Evolutionary conservation across 2,888 invertebrate species (phyloP).

Genomic region (Eupelmus urozonus): DNA sequence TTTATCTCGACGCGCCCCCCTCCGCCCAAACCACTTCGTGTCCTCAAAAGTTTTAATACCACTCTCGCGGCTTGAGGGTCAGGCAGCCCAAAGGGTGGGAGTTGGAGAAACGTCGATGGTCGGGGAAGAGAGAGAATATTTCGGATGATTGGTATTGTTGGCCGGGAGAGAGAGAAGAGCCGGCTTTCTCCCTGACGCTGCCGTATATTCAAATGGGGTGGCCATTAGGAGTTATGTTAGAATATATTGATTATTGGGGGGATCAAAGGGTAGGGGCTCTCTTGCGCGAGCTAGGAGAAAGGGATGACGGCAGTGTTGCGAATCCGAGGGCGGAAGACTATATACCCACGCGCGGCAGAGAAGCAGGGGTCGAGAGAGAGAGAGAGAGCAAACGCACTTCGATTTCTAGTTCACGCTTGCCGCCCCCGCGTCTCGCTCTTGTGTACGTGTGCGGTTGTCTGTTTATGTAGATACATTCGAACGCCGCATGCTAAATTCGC

Average conservation of each 20-base stretch:
- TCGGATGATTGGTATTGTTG: constrained; percentile 76
- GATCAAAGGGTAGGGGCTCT: constrained; percentile 75
- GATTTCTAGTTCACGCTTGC: constrained; percentile 39
- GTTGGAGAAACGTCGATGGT: constrained; percentile 61
- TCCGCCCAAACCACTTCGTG: constrained; percentile 62
- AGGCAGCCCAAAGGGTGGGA: constrained; percentile 58
- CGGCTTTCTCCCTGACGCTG: constrained; percentile 6
- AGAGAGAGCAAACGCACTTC: constrained; percentile 28
- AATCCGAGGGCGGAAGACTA: constrained; percentile 44
- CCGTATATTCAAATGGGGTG: constrained; percentile 75
- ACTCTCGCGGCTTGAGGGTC: constrained; percentile 69
- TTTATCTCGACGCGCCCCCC: constrained; percentile 66
- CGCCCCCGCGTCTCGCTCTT: not conserved
- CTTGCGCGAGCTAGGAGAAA: too few relatives aligned
- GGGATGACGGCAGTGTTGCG: constrained; percentile 70
- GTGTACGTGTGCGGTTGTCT: too few relatives aligned
- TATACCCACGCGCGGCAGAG: constrained; percentile 1
- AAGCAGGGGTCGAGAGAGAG: constrained; percentile 15
- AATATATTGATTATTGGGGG: constrained; percentile 76
- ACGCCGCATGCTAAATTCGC: too few relatives aligned
- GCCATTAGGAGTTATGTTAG: constrained; percentile 77
- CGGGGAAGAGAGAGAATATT: constrained; percentile 69
- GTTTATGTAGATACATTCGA: too few relatives aligned
- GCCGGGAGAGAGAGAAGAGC: too few relatives aligned
- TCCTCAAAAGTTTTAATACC: constrained; percentile 75